A percentile compares a stretch with the other conserved stretches of the same genome.
Evolutionary conservation across 2,888 invertebrate species (phyloP).

Genomic region (Peribatodes rhomboidaria): DNA sequence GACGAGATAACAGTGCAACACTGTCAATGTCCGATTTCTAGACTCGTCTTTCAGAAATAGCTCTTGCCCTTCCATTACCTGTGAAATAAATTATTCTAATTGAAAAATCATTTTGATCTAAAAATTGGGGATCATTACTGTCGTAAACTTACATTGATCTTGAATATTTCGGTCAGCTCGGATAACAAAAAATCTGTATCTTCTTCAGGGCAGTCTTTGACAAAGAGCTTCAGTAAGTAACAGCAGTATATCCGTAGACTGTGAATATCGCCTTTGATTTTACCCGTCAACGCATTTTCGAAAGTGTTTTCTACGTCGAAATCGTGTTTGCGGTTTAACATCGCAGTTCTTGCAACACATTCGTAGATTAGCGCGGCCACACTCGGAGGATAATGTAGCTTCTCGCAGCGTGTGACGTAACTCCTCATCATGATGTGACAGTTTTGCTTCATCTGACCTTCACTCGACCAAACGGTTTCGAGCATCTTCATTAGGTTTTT

Average conservation of each 20-base stretch:
- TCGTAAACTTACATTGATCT: constrained; percentile 67
- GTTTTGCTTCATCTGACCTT: constrained; percentile 69
- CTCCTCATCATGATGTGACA: constrained; percentile 78
- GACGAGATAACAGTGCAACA: constrained; percentile 84
- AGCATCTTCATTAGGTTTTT: constrained; percentile 67
- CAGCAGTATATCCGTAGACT: constrained; percentile 73
- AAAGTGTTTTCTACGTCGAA: constrained; percentile 58
- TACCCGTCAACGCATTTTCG: constrained; percentile 61
- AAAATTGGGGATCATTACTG: not conserved
- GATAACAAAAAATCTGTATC: constrained; percentile 60
- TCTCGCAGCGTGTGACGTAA: constrained; percentile 71
- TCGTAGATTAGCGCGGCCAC: constrained; percentile 75
- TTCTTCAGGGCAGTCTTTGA: constrained; percentile 52
- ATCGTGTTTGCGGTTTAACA: constrained; percentile 58
- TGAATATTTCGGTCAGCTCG: constrained; percentile 68
- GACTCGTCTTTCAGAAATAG: constrained; percentile 86
- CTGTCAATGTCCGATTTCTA: constrained; percentile 85
- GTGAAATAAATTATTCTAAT: constrained; percentile 52
- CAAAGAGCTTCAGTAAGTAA: constrained; percentile 65
- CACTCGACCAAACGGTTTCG: constrained; percentile 64
- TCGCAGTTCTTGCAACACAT: constrained; percentile 72
- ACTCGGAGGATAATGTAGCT: constrained; percentile 71
- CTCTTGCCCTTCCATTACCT: constrained; percentile 71
- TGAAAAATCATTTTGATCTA: not conserved
- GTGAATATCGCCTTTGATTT: constrained; percentile 67